These are phyloP conservation scores for Polyergus mexicanus DNA, from an alignment of 1,140 invertebrate species.

Conservation along the genomic window DNA sequence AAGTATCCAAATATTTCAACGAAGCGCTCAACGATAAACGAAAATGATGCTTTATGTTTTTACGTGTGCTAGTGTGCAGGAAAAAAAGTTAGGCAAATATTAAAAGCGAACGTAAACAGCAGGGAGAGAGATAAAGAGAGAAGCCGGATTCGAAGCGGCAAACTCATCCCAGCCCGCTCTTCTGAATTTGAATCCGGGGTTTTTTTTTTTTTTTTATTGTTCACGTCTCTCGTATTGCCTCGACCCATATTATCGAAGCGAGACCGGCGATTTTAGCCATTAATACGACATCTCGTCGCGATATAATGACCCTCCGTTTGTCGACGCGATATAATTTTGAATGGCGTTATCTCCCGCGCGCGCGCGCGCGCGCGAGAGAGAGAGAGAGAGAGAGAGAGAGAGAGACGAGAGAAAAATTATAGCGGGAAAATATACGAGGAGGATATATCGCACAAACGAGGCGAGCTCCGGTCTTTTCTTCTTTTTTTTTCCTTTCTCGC, in stretches of 20 bases:
- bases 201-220: neutral
- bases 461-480: neutral
- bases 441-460: slow-evolving; percentile 51
- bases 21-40: neutral
- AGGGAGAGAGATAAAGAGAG: slow-evolving; percentile 26
- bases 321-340: slow-evolving; percentile 52
- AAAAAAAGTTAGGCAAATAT: too few relatives aligned
- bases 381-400: neutral
- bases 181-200: neutral
- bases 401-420: slow-evolving; percentile 40
- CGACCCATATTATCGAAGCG: neutral
- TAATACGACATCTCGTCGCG: neutral
- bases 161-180: neutral
- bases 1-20: slow-evolving; percentile 42
- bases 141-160: slow-evolving; percentile 29
- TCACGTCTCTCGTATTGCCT: neutral
- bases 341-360: slow-evolving; percentile 1
- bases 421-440: neutral
- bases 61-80: neutral
- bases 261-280: slow-evolving; percentile 25
- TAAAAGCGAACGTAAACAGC: neutral
- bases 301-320: slow-evolving; percentile 25
- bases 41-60: slow-evolving; percentile 32
- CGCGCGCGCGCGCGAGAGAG: too few relatives aligned
- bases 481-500: neutral